Evolutionary conservation across 1,140 invertebrate species (phyloP).

Genomic region (Neelides sp.): DNA sequence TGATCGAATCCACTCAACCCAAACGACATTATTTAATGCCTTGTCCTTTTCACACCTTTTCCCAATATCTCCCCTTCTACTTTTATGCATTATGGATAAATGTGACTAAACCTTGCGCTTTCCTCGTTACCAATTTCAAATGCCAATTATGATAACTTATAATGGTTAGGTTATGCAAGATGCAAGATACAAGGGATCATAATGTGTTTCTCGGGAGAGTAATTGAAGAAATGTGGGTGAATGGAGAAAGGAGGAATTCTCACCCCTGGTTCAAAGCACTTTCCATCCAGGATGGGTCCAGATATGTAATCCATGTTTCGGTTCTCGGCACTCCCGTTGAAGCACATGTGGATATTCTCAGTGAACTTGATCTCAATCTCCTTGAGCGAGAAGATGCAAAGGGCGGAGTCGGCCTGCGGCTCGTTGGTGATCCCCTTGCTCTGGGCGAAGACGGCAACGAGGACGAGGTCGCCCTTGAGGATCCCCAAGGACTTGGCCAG

Average conservation of each 20-base stretch:
- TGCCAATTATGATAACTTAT: too few relatives aligned
- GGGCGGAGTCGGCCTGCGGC: conserved; percentile 58
- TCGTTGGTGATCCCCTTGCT: conserved; percentile 68
- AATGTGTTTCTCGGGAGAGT: background rate
- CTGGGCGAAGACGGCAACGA: conserved; percentile 72
- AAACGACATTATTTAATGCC: too few relatives aligned
- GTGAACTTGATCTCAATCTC: conserved; percentile 86
- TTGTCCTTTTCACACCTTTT: too few relatives aligned
- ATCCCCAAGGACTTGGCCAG: conserved; percentile 67
- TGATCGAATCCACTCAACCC: too few relatives aligned
- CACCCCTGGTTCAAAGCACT: conserved; percentile 68
- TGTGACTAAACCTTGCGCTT: too few relatives aligned
- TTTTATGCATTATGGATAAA: too few relatives aligned
- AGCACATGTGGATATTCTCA: conserved; percentile 93
- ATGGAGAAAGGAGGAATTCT: conserved; percentile 33
- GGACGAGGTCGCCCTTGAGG: conserved; percentile 56
- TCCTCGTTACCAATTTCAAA: too few relatives aligned
- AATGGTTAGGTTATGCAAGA: too few relatives aligned
- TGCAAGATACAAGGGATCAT: background rate
- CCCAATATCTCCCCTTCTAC: too few relatives aligned
- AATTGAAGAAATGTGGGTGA: background rate
- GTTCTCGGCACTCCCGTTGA: conserved; percentile 80
- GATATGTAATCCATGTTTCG: conserved; percentile 87
- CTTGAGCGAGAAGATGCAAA: conserved; percentile 71
- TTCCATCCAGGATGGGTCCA: conserved; percentile 74